Evolutionary conservation across 2,113 vertebrate genomes (phyloP).

Genomic region (Xenopus laevis): DNA sequence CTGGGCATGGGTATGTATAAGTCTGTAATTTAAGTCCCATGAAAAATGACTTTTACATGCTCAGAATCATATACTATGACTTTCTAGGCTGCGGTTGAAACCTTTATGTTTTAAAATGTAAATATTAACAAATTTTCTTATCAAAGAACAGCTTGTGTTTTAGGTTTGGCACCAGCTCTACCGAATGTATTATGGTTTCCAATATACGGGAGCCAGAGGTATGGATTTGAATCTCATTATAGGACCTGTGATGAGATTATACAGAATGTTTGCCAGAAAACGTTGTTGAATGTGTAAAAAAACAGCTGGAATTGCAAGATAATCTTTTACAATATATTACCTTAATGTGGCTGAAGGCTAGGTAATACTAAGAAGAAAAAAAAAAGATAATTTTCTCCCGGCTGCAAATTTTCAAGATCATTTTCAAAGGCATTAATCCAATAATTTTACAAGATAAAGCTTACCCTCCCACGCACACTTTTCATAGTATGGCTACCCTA

Average conservation of each 20-base stretch:
- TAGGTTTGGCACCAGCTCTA: background rate
- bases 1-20: too few species aligned
- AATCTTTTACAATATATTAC: slow-evolving; percentile 17
- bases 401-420: background rate
- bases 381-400: background rate
- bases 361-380: background rate
- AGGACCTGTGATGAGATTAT: background rate
- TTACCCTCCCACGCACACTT: too few species aligned
- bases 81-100: too few species aligned
- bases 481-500: too few species aligned
- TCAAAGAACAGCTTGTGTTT: background rate
- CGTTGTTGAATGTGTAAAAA: background rate
- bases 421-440: background rate
- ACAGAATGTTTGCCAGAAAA: too few species aligned
- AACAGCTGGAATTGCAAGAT: background rate
- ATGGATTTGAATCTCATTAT: background rate
- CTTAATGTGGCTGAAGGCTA: slow-evolving; percentile 3
- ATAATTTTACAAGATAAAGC: too few species aligned
- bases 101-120: too few species aligned
- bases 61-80: too few species aligned
- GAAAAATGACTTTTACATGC: too few species aligned
- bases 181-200: background rate
- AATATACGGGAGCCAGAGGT: background rate
- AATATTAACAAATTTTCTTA: too few species aligned
- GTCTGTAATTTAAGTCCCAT: too few species aligned